These are phyloP conservation scores for Enteromius argenteus DNA, from an alignment of 2,797 vertebrate genomes.

Conservation along the genomic window DNA sequence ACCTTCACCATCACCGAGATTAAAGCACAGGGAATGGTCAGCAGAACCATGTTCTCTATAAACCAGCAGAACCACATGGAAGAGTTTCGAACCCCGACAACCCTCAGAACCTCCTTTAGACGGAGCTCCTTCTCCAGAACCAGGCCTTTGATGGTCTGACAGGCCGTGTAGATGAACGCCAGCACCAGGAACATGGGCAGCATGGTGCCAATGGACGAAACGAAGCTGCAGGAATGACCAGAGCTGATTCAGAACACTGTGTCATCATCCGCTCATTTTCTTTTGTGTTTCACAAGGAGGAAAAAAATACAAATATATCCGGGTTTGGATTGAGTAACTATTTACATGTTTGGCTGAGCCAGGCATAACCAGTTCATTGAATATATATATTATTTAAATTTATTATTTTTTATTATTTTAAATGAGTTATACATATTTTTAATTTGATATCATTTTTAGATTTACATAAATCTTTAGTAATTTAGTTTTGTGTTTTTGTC, in stretches of 20 bases:
- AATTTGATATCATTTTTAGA: background rate
- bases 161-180: conserved; percentile 74
- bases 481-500: too few relatives aligned
- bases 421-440: too few relatives aligned
- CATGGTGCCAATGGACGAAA: conserved; percentile 69
- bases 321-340: background rate
- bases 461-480: too few relatives aligned
- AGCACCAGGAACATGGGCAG: conserved; percentile 83
- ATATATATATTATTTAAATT: too few relatives aligned
- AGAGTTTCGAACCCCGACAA: conserved; percentile 69
- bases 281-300: background rate
- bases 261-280: background rate
- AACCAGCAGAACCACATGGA: conserved; percentile 69
- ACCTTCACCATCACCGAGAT: conserved; percentile 80
- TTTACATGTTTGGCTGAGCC: background rate
- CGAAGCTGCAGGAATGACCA: conserved; percentile 72
- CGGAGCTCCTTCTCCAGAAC: conserved; percentile 76
- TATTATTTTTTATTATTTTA: too few relatives aligned
- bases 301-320: background rate
- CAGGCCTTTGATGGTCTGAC: conserved; percentile 76
- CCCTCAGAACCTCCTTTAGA: conserved; percentile 74
- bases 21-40: conserved; percentile 72
- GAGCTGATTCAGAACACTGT: conserved; percentile 34
- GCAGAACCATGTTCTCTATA: conserved; percentile 70
- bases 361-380: too few relatives aligned